Evolutionary conservation across 2,888 invertebrate genomes (phyloP), one percentile per base, ranked within the genome.

Genomic region (Sinhomidia bicolor): DNA sequence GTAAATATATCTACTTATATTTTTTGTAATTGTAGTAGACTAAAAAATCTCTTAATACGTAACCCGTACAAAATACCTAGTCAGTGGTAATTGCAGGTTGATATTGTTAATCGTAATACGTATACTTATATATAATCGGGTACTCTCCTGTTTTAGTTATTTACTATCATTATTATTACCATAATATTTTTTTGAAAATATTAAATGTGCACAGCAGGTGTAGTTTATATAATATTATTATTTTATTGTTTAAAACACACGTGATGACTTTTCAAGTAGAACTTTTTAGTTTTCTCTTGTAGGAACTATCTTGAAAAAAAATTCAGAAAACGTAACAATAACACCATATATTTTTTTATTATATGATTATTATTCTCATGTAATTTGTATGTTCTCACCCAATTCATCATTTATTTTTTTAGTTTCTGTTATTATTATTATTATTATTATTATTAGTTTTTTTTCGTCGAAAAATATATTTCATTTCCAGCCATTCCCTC

Each of bases 31-130:
- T 78, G 78, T 78, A 78, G 78, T 78, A 54, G 57, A 74, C 74
- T 74, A 74, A 74, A 74, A 74, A 74, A 44, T 54, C 23, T 62
- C 36, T 80, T 47, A 65, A 81, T 26, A 62, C 80, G 80, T 81
- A 81, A 81, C 80, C 65, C 80, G 57, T 80, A 57, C 32, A 54
- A 47, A 78, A 47, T 74, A 41, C n/a, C 17, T 78, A 78, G 57
- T 68, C 78, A 88, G 82, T 79, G 78, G 88, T 88, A 88, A 88
- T 88, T 88, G 88, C 88, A 88, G 88, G 87, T 87, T 87, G 44
- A 23, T 65, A 26, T 68, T 85, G 62, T 85, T 54, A 57, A 68
- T 10, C 26, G 29, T 29, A 71, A 51, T 76, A 76, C n/a, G 47
- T 76, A 51, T 26, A 51, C 10, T 23, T 32, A 17, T 68, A 17